Evolutionary conservation across 2,797 vertebrate genomes (phyloP).

Genomic region (Antrozous pallidus): DNA sequence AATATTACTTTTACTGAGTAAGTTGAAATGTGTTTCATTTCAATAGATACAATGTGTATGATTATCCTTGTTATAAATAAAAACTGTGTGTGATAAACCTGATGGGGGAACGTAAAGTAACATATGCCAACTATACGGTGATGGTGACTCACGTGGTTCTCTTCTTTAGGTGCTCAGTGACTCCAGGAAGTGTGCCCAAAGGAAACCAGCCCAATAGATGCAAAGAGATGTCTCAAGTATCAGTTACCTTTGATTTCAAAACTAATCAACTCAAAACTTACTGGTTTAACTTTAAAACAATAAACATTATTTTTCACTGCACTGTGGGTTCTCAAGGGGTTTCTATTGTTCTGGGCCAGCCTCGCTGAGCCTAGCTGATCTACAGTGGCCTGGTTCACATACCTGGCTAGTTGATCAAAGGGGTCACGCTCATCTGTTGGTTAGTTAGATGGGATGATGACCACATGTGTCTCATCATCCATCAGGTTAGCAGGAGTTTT

Average conservation of each 20-base stretch:
- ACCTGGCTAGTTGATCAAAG: background rate
- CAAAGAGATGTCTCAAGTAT: background rate
- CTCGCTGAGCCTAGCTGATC: background rate
- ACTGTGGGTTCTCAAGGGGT: background rate
- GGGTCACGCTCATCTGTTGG: background rate
- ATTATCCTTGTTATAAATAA: background rate
- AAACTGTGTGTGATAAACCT: background rate
- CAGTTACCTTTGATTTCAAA: background rate
- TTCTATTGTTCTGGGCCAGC: background rate
- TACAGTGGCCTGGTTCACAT: background rate
- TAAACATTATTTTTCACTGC: constrained; percentile 18
- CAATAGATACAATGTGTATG: background rate
- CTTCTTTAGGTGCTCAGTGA: background rate
- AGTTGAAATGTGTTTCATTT: background rate
- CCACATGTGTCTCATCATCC: background rate
- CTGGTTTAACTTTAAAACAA: background rate
- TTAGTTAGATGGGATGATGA: background rate
- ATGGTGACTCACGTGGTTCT: background rate
- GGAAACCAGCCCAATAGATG: background rate
- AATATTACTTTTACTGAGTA: background rate
- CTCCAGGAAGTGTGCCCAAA: background rate
- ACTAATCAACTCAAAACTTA: background rate
- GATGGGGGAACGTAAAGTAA: background rate
- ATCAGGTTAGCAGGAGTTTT: background rate
- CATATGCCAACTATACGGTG: background rate